Conservation (phyloP, 2,797 vertebrate species). For the Bovichtus variegatus region DNA sequence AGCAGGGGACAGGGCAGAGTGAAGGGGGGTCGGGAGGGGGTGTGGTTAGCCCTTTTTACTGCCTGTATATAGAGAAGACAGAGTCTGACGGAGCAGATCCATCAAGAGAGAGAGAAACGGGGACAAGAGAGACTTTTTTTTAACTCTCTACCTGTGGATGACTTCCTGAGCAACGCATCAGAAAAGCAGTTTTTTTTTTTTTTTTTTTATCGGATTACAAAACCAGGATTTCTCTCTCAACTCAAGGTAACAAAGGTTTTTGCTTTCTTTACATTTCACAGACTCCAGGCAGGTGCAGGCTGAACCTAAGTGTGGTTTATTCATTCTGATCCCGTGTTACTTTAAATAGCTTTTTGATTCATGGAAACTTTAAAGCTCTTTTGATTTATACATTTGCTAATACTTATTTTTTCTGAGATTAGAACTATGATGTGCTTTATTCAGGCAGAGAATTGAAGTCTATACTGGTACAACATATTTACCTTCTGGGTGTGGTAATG, state of each 20-base stretch:
- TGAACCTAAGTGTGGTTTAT: slow-evolving; percentile 13
- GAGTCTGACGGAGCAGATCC: slow-evolving; percentile 67
- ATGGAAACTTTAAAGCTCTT: neutral
- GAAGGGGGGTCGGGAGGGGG: slow-evolving; percentile 47
- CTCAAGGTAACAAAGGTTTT: slow-evolving; percentile 73
- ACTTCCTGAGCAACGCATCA: slow-evolving; percentile 39
- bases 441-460: neutral
- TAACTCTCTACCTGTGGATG: slow-evolving; percentile 57
- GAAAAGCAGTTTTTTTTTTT: slow-evolving; percentile 28
- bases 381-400: neutral
- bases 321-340: slow-evolving; percentile 44
- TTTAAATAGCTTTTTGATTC: slow-evolving; percentile 20
- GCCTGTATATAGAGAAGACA: slow-evolving; percentile 82
- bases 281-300: slow-evolving; percentile 71
- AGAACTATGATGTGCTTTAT: neutral
- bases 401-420: neutral
- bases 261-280: slow-evolving; percentile 7
- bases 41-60: slow-evolving; percentile 71
- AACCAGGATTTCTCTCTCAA: slow-evolving; percentile 52
- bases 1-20: slow-evolving; percentile 51
- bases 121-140: slow-evolving; percentile 53
- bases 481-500: slow-evolving; percentile 51
- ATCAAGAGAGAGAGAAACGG: slow-evolving; percentile 48
- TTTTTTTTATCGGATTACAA: slow-evolving; percentile 71
- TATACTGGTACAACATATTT: slow-evolving; percentile 41